These are phyloP conservation scores for Petrolisthes manimaculis DNA, from an alignment of 2,888 invertebrate species.

Conservation along the genomic window DNA sequence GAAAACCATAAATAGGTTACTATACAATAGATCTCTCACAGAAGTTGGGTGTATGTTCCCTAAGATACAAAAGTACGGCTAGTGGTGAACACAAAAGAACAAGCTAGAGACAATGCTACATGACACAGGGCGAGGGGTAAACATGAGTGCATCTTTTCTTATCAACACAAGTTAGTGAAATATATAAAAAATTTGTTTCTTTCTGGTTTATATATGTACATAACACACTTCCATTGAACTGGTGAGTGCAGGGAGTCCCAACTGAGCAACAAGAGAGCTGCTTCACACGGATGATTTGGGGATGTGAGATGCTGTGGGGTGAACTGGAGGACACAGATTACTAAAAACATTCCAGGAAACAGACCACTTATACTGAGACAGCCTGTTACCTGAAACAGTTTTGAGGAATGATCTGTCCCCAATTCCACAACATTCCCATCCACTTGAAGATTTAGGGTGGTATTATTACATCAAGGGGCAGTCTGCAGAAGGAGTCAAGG, in stretches of 20 bases:
- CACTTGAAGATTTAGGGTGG: too few relatives aligned
- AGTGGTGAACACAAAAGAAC: neutral
- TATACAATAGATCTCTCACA: neutral
- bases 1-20: neutral
- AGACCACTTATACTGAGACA: too few relatives aligned
- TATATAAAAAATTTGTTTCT: slow-evolving; percentile 52
- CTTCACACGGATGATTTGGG: neutral
- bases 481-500: too few relatives aligned
- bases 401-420: too few relatives aligned
- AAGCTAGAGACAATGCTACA: slow-evolving; percentile 40
- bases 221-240: slow-evolving; percentile 37
- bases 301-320: neutral
- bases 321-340: too few relatives aligned
- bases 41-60: neutral
- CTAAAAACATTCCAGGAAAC: too few relatives aligned
- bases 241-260: slow-evolving; percentile 45
- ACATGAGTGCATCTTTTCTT: slow-evolving; percentile 59
- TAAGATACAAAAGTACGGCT: neutral
- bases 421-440: too few relatives aligned
- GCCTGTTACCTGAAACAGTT: too few relatives aligned
- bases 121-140: slow-evolving; percentile 45
- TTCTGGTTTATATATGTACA: slow-evolving; percentile 50
- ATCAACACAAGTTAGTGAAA: slow-evolving; percentile 55
- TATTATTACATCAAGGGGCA: too few relatives aligned
- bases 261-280: slow-evolving; percentile 30